Evolutionary conservation across 2,113 vertebrate genomes (phyloP).

Genomic region (Myotis lucifugus): DNA sequence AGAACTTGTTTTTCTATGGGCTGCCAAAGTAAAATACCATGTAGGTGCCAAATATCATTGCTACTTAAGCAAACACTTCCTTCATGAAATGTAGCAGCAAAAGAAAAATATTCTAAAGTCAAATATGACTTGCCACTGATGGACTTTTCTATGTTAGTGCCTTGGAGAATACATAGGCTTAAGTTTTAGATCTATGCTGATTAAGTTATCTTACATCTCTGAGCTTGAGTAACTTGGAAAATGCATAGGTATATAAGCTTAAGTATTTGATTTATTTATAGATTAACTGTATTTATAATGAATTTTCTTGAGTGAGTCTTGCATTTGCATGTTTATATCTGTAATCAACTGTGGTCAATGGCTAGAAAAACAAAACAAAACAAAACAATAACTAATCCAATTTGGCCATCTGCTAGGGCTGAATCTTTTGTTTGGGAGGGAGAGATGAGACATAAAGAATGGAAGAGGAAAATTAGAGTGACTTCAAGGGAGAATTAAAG

Average conservation of each 20-base stretch:
- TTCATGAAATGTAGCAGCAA: neutral
- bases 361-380: neutral
- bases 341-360: neutral
- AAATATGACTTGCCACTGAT: neutral
- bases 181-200: neutral
- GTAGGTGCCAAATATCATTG: neutral
- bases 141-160: neutral
- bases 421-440: neutral
- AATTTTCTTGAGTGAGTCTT: neutral
- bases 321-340: neutral
- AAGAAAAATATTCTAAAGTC: conserved; percentile 27
- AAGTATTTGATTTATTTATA: neutral
- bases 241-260: neutral
- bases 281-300: neutral
- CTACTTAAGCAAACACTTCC: neutral
- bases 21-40: neutral
- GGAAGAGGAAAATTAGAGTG: neutral
- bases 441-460: neutral
- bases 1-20: neutral
- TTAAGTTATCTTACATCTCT: neutral
- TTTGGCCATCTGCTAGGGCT: neutral
- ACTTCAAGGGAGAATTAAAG: neutral
- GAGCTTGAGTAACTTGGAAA: neutral
- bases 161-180: neutral
- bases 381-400: neutral